A percentile compares a stretch with the other conserved stretches of the same genome.
Evolutionary conservation across 2,888 invertebrate species (phyloP).

Genomic region (Lamellibrachia columna): DNA sequence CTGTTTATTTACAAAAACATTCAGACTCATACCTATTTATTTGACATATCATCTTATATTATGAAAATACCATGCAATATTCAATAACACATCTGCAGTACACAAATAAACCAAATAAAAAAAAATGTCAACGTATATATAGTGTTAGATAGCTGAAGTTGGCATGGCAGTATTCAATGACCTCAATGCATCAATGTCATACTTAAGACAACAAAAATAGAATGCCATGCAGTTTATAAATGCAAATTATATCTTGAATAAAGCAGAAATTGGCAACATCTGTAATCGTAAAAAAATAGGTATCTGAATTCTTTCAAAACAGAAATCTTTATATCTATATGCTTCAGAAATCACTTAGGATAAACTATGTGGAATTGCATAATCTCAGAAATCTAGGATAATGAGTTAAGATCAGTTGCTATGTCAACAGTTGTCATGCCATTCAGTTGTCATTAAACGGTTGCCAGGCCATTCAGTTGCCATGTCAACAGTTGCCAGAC

Average conservation of each 20-base stretch:
- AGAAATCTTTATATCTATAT: neutral
- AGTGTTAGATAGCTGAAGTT: too few relatives aligned
- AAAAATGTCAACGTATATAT: too few relatives aligned
- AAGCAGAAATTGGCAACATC: neutral
- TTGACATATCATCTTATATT: too few relatives aligned
- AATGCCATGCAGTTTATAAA: neutral
- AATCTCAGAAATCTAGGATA: too few relatives aligned
- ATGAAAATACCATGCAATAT: too few relatives aligned
- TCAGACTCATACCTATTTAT: too few relatives aligned
- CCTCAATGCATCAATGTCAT: neutral
- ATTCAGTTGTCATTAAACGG: neutral
- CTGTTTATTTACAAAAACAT: too few relatives aligned
- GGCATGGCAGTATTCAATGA: too few relatives aligned
- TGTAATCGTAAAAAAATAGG: neutral
- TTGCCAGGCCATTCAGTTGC: neutral
- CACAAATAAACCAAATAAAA: too few relatives aligned
- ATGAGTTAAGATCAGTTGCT: too few relatives aligned
- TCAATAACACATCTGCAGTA: too few relatives aligned
- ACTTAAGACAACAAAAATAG: neutral
- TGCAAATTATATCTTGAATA: neutral
- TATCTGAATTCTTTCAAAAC: neutral
- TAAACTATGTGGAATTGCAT: neutral
- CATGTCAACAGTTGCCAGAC: slow-evolving; percentile 8
- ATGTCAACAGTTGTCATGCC: neutral
- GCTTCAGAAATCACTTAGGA: neutral